Base-by-base conservation (phyloP, 2,797 vertebrate genomes). In the Echiichthys vipera region DNA sequence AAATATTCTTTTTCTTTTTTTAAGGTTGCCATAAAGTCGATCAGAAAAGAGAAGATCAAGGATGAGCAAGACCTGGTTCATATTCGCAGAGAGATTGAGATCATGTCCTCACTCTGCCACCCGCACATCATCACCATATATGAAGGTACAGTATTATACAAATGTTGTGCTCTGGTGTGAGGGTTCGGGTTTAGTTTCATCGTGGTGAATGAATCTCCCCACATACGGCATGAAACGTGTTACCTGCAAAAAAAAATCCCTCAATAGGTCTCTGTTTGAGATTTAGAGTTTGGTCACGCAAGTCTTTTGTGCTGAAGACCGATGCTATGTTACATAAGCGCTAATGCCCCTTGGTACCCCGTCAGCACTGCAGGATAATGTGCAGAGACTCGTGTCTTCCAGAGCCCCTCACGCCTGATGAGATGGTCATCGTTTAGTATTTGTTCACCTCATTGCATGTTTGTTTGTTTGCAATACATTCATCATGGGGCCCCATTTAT, bases 1-100 rank as follows among this genome's bases (percentile, higher is more conserved):
- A 64, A 46, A 53, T 42, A 3, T 47, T 56, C 0, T 24, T 49
- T 56, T 25, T 34, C 2, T 27, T 39, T 30, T 45, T 68, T 40
- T 17, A 1, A 99, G 98, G 97, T 99, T 80, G 98, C 98, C 36
- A 97, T 99, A 79, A 99, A 99, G 88, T 98, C 96, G 0, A 98
- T 99, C 89, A 93, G 96, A 67, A 99, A 99, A 71, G 97, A 98
- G 67, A 97, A 95, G 88, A 97, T 99, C 82, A 97, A 96, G 84
- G 96, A 98, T 71, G 97, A 99, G 78, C 96, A 97, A 89, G 98
- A 99, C 83, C 94, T 99, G 24, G 88, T 96, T 32, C 97, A 98
- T 53, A 99, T 99, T 72, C 95, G 98, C 18, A 92, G 98, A 73
- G 98, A 99, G 90, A 99, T 98, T 1, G 98, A 99, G 92, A 98